Evolutionary conservation across 2,888 invertebrate species (phyloP), one percentile per base, ranked within the genome.

Genomic region (Octodonta nipae): DNA sequence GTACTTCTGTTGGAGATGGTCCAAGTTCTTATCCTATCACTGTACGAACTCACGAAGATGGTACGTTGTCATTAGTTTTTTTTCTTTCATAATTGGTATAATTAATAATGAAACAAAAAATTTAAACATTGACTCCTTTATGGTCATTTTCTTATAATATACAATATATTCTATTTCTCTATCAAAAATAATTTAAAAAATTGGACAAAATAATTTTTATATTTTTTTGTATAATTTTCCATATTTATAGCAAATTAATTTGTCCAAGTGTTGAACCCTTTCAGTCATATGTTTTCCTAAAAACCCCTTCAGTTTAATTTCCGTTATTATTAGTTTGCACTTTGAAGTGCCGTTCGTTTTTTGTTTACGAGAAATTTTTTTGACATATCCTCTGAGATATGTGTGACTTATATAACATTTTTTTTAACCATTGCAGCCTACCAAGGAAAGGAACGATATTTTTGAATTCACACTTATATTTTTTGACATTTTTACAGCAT

Each of bases 21-120:
- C 95, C 86, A 43, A 76, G 81, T 54, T 91, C 91, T 50, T 82
- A 81, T 65, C 88, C 89, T 43, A 81, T 92, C 70, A 77, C 79
- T 55, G 82, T 91, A 54, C 82, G 83, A 71, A 95, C 95, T 48
- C 86, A 87, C 61, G 95, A 95, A 82, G 93, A 92, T 79, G 95
- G 96, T 96, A 92, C 81, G 92, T 84, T 55, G n/a, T n/a, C n/a
- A n/a, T n/a, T n/a, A n/a, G n/a, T n/a, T n/a, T n/a, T n/a, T n/a
- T n/a, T n/a, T n/a, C n/a, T n/a, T n/a, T n/a, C n/a, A n/a, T n/a
- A n/a, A n/a, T n/a, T n/a, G n/a, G n/a, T n/a, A n/a, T n/a, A n/a
- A n/a, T n/a, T n/a, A n/a, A n/a, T n/a, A n/a, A n/a, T n/a, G n/a
- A n/a, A n/a, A n/a, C n/a, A n/a, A n/a, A n/a, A n/a, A n/a, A n/a